These are phyloP conservation scores for Cebidichthys violaceus DNA, from an alignment of 2,113 vertebrate genomes.

Conservation along the genomic window DNA sequence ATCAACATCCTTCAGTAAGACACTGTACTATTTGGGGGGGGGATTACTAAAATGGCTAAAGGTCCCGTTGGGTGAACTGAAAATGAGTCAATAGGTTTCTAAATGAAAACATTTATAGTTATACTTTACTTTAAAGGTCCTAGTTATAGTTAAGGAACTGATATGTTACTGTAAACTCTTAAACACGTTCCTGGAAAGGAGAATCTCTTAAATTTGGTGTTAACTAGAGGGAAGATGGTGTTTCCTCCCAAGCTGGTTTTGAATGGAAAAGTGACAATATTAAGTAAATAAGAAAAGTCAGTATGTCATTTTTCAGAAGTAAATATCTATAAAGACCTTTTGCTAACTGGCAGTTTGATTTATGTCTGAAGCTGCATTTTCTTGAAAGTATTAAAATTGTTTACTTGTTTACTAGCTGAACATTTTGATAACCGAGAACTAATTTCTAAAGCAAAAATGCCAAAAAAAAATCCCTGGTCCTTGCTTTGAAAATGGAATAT, in stretches of 20 bases:
- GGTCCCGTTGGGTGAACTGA: constrained; percentile 1
- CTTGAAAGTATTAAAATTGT: neutral
- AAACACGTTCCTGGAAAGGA: neutral
- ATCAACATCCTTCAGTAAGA: constrained; percentile 1
- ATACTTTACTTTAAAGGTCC: constrained; percentile 1
- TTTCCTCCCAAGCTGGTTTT: neutral
- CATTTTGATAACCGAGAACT: neutral
- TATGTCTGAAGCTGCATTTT: neutral
- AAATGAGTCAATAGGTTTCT: neutral
- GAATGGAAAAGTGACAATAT: neutral
- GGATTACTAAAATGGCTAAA: neutral
- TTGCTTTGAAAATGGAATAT: neutral
- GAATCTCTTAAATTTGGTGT: neutral
- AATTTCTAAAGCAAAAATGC: neutral
- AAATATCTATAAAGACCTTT: no score
- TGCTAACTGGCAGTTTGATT: neutral
- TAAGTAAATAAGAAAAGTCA: neutral
- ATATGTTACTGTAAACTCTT: neutral
- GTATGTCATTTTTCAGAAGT: neutral
- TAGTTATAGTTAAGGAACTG: neutral
- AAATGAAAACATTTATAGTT: constrained; percentile 2
- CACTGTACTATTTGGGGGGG: neutral
- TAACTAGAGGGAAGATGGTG: neutral
- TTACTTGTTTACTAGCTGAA: neutral
- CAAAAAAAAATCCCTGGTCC: neutral